Evolutionary conservation across 2,113 vertebrate genomes (phyloP).

Genomic region (Pristiophorus japonicus): DNA sequence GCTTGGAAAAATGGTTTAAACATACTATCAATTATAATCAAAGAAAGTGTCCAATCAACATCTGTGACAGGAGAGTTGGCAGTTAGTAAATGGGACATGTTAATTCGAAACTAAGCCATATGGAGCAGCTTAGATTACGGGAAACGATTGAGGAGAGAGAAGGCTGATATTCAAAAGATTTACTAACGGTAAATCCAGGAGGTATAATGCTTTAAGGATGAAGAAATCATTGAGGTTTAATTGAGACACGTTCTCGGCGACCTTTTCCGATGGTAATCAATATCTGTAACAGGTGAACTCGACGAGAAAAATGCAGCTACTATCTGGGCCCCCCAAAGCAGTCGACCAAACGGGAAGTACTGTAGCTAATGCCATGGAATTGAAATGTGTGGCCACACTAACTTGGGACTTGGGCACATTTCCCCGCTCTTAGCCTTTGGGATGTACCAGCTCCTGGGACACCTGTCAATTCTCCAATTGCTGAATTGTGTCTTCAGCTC

Average conservation of each 20-base stretch:
- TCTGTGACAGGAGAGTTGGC: constrained; percentile 48
- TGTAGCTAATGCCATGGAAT: neutral
- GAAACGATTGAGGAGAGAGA: constrained; percentile 49
- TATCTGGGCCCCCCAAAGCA: neutral
- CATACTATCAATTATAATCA: constrained; percentile 59
- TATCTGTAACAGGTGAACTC: neutral
- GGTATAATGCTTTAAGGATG: neutral
- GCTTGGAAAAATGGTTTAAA: constrained; percentile 53
- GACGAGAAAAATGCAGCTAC: neutral
- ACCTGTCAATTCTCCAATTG: neutral
- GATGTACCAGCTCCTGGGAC: neutral
- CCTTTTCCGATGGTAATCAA: neutral
- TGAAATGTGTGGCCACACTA: neutral
- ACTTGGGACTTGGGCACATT: neutral
- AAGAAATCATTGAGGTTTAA: neutral
- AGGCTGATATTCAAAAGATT: constrained; percentile 47
- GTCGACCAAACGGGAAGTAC: neutral
- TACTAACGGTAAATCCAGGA: neutral
- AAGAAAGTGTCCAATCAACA: constrained; percentile 55
- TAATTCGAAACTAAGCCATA: constrained; percentile 61
- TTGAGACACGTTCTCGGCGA: neutral
- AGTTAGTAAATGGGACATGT: constrained; percentile 48
- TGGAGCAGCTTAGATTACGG: constrained; percentile 58
- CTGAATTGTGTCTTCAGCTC: neutral
- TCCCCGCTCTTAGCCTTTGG: neutral